Base-by-base conservation (phyloP, 2,888 invertebrate genomes). In the Macrosiphum euphorbiae region DNA sequence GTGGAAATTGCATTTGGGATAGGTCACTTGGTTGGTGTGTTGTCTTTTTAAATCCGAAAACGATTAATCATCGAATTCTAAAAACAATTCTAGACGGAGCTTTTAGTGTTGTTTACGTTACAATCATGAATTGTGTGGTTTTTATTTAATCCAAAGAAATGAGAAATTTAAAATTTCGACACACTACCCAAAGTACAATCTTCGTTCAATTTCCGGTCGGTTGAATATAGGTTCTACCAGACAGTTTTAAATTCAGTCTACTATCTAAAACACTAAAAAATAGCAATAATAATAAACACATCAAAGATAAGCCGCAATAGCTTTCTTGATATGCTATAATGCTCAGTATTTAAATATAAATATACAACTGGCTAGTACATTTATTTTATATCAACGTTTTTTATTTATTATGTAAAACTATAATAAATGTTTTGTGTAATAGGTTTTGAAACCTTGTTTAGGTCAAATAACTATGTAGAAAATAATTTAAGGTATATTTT, bases 41-140 rank as follows among this genome's bases (percentile, higher is more conserved):
- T 61, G 50, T 58, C 58, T 86, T 91, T 85, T 91, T 85, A 78
- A 78, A 88, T 88, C 78, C 44, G 24, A 92, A 92, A 92, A 88
- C 78, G 78, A 92, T 92, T 92, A 88, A 92, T 92, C 92, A 78
- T 92, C 92, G 52, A 67, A 78, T 92, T 88, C n/a, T 55, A 88
- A 88, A 78, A 92, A 88, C 92, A 61, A 88, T 92, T 88, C 41
- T 28, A 52, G 55, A 78, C 52, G 55, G 44, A 78, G 16, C 58
- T 78, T 78, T 78, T 78, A 20, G 67, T 88, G 35, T 88, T 47
- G 28, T 92, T 44, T 84, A 16, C 47, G 55, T 47, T 86, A 44
- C 47, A 86, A 50, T 55, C 41, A 41, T 35, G 50, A 50, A 50
- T 52, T 50, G 87, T 50, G n/a, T 20, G 28, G 50, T 91, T 86